Base-by-base conservation (phyloP, 2,797 vertebrate genomes). In the Bradypodion ventrale region DNA sequence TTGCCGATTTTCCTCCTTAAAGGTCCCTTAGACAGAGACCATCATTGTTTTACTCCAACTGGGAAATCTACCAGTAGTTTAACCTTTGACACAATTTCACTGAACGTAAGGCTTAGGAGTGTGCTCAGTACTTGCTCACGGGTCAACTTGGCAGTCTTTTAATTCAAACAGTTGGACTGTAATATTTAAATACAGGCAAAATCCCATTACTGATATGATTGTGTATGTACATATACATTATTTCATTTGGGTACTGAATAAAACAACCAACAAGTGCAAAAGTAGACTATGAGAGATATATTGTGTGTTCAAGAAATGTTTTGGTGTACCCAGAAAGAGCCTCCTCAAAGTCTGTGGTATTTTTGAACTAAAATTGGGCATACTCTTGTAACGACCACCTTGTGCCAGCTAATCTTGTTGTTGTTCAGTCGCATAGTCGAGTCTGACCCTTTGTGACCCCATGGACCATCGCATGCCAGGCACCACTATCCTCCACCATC, bases 11-110 rank as follows among this genome's bases (percentile, higher is more conserved):
- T 68, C 76, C 27, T 59, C 84, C 89, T 87, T 83, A 85, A 90
- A 89, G 82, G 69, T 65, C 65, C 56, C 13, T 0, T 1, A 83
- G 81, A 94, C 93, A 95, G 91, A 94, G 92, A 80, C 42, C 7
- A 70, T 15, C 87, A 80, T 76, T 95, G 92, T 95, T 82, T 29
- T 63, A 87, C 40, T 87, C 75, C 52, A 80, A 90, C 23, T 37
- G 88, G 87, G 89, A 93, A 91, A 88, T 75, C 78, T 68, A 90
- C 78, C 77, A 84, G 89, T 92, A 72, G 87, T 81, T 93, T 95
- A 95, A 95, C 94, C 94, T 93, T 60, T 80, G 90, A 75, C 86
- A 89, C 63, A 13, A 1, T 83, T 75, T 1, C 35, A 37, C 27
- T 69, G 35, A 63, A 44, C 21, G 72, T 44, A 0, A 63, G 46